A percentile compares a stretch with the other conserved stretches of the same genome.
phyloP scores from a whole-genome alignment of 2,797 vertebrate species.

The Acanthis flammea region DNA sequence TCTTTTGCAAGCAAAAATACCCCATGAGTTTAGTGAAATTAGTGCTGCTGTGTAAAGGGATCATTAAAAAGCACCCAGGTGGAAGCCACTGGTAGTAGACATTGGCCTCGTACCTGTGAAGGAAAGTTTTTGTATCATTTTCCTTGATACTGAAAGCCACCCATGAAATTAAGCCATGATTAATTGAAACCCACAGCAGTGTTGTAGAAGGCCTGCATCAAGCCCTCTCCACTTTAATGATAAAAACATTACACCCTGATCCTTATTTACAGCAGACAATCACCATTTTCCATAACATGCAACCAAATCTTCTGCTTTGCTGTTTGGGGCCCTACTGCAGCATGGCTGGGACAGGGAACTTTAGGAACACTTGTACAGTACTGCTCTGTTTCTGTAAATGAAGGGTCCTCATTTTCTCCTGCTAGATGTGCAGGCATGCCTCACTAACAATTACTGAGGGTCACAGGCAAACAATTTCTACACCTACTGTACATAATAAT shows the following conservation, averaged over 20 bases:
- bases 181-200: not conserved
- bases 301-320: not conserved
- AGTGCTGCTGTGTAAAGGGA: not conserved
- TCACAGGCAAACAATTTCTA: slow-evolving; percentile 54
- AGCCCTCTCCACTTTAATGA: not conserved
- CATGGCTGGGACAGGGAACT: not conserved
- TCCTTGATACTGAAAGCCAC: not conserved
- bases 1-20: not conserved
- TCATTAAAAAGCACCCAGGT: not conserved
- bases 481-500: slow-evolving; percentile 50
- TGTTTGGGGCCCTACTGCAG: not conserved
- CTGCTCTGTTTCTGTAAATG: not conserved
- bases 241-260: not conserved
- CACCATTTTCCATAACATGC: not conserved
- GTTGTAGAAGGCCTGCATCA: not conserved
- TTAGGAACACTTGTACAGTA: not conserved
- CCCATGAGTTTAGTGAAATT: not conserved
- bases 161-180: not conserved
- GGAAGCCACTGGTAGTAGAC: not conserved
- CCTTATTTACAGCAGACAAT: not conserved
- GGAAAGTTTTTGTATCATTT: not conserved
- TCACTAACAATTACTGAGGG: slow-evolving; percentile 36
- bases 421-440: slow-evolving; percentile 13
- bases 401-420: slow-evolving; percentile 20
- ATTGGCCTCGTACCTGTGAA: not conserved